phyloP scores from a whole-genome alignment of 64 coral and sea anemone species.

The Catalaphyllia jardinei region DNA sequence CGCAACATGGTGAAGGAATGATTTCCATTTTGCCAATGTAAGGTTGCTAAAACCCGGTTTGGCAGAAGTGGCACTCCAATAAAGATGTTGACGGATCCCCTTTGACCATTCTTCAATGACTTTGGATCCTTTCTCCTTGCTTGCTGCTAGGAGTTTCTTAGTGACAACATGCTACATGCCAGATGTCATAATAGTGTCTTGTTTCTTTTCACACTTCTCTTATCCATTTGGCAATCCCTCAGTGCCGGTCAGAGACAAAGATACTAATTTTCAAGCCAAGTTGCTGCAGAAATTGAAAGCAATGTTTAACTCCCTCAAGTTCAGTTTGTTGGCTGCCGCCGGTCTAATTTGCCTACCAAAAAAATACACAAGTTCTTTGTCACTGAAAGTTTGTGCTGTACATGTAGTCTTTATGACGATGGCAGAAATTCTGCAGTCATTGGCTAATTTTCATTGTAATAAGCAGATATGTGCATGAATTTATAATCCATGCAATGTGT shows the following conservation, averaged over 20 bases:
- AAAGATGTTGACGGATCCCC: conserved; percentile 10
- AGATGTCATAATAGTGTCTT: conserved; percentile 39
- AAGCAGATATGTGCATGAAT: too few relatives aligned
- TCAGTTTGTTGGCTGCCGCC: conserved; percentile 2
- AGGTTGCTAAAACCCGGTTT: conserved; percentile 26
- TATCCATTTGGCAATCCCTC: conserved; percentile 45
- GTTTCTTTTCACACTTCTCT: background rate
- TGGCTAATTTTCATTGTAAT: too few relatives aligned
- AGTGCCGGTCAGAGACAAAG: conserved; percentile 43
- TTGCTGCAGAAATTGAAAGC: background rate
- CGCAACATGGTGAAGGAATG: conserved; percentile 28
- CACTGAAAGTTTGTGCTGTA: background rate
- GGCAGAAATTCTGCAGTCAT: background rate
- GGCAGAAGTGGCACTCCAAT: conserved; percentile 44
- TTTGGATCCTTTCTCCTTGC: conserved; percentile 41
- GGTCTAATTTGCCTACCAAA: conserved; percentile 29
- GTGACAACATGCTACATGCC: conserved; percentile 35
- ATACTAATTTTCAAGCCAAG: background rate
- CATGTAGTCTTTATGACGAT: background rate
- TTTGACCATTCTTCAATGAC: conserved; percentile 12
- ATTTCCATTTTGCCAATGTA: conserved; percentile 38
- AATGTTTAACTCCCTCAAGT: conserved; percentile 10
- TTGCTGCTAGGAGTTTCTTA: background rate
- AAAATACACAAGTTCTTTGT: background rate
- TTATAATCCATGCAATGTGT: too few relatives aligned